Evolutionary conservation across 2,797 vertebrate species (phyloP).

Genomic region (Heteromormyrus szaboi): DNA sequence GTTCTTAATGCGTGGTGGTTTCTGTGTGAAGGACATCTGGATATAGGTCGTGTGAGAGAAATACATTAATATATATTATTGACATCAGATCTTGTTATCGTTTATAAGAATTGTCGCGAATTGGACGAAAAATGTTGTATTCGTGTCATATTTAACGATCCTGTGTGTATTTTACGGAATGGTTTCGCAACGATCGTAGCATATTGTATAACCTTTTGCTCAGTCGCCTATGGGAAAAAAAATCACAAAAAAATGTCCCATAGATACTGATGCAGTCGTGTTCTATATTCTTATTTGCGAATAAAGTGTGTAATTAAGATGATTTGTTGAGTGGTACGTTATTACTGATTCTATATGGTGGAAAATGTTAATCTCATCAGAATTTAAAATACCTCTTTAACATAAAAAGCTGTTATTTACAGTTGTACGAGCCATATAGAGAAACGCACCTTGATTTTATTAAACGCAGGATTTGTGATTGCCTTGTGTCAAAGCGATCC

Average conservation of each 20-base stretch:
- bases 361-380: constrained; percentile 38
- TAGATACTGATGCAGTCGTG: constrained; percentile 45
- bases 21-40: constrained; percentile 18
- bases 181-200: constrained; percentile 39
- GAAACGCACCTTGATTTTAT: neutral
- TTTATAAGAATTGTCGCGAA: neutral
- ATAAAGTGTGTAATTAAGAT: constrained; percentile 52
- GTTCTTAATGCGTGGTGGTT: constrained; percentile 11
- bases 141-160: constrained; percentile 47
- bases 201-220: constrained; percentile 42
- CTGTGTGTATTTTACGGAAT: constrained; percentile 52
- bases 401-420: constrained; percentile 13
- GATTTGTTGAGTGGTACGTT: constrained; percentile 35
- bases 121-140: neutral
- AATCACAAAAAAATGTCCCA: constrained; percentile 44
- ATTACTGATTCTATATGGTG: constrained; percentile 44
- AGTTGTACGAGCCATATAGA: neutral
- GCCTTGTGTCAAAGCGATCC: neutral
- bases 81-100: constrained; percentile 6
- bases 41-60: constrained; percentile 23
- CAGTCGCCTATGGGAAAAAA: constrained; percentile 51
- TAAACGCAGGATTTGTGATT: neutral
- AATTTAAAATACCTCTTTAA: constrained; percentile 21
- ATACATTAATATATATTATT: constrained; percentile 27
- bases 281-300: constrained; percentile 52